These are phyloP conservation scores for Notospermus geniculatus DNA, from an alignment of 1,140 invertebrate species.

Conservation along the genomic window DNA sequence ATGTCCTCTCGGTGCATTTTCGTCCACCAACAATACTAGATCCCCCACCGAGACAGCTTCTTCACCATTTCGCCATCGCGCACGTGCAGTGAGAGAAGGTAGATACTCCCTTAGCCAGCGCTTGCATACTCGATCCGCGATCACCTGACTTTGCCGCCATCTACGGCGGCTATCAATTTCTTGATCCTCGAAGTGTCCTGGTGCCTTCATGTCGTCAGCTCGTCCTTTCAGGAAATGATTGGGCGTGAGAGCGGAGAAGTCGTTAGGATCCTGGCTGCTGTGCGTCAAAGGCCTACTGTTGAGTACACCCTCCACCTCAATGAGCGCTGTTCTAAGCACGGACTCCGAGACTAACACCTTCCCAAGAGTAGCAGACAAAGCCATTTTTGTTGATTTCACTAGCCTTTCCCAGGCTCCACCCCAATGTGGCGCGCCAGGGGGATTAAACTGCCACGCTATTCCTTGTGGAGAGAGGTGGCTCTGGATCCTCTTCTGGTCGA, in stretches of 20 bases:
- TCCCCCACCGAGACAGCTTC: neutral
- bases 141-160: slow-evolving; percentile 10
- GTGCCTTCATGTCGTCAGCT: slow-evolving; percentile 1
- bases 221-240: slow-evolving; percentile 32
- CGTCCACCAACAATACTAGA: no score
- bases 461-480: neutral
- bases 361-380: neutral
- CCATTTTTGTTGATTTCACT: slow-evolving; percentile 11
- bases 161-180: neutral
- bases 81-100: neutral
- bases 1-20: no score
- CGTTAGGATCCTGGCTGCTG: slow-evolving; percentile 32
- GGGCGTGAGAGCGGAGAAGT: slow-evolving; percentile 32
- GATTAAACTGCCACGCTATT: slow-evolving; percentile 8
- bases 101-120: slow-evolving; percentile 16
- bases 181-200: neutral
- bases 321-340: slow-evolving; percentile 21
- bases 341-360: neutral
- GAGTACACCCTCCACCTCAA: no score
- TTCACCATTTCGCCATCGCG: neutral
- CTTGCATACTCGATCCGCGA: no score
- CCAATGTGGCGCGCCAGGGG: slow-evolving; percentile 14
- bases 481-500: neutral
- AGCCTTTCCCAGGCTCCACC: slow-evolving; percentile 12
- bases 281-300: slow-evolving; percentile 32